Conservation (phyloP, 2,113 vertebrate species). For the Bubo blakistoni region DNA sequence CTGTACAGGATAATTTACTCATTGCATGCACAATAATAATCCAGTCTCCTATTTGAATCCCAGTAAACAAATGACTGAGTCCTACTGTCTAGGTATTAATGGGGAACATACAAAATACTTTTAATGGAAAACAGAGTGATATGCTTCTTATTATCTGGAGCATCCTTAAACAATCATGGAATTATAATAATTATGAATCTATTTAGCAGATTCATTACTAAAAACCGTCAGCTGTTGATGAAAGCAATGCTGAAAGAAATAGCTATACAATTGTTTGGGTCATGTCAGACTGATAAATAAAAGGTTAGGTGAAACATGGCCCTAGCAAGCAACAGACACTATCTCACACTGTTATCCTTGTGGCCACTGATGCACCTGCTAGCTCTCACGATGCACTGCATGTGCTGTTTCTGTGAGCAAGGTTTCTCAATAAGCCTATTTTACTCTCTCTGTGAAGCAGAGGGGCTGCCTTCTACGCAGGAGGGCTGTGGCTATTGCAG, state of each 20-base stretch:
- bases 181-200: background rate
- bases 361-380: slow-evolving; percentile 59
- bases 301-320: slow-evolving; percentile 11
- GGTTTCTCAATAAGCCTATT: slow-evolving; percentile 4
- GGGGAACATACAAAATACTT: background rate
- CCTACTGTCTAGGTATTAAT: background rate
- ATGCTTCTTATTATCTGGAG: background rate
- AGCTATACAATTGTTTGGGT: background rate
- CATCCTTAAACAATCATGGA: background rate
- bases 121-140: background rate
- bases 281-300: slow-evolving; percentile 12
- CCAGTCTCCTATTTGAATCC: background rate
- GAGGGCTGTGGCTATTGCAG: slow-evolving; percentile 50
- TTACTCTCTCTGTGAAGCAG: background rate
- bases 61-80: background rate
- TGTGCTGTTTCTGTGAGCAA: background rate
- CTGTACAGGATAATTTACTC: background rate
- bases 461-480: slow-evolving; percentile 28
- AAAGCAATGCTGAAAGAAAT: background rate
- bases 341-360: background rate
- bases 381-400: background rate
- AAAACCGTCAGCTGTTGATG: background rate
- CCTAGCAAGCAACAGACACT: background rate
- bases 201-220: background rate
- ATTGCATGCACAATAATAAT: background rate